Conservation (phyloP, 2,113 vertebrate genomes). For the Sturnira hondurensis region DNA sequence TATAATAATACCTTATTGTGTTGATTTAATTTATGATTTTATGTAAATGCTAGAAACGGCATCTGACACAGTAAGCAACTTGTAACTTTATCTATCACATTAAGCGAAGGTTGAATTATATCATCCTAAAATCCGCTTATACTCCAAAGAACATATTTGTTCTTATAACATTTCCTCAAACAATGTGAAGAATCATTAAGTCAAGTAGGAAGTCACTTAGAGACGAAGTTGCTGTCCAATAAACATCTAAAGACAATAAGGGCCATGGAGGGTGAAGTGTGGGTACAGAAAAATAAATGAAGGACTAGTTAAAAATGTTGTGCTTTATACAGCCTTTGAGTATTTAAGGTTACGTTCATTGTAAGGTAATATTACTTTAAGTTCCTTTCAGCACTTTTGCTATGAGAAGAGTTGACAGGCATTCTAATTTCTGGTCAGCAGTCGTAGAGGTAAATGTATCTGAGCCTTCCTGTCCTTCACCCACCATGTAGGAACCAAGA, state of each 20-base stretch:
- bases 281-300: constrained; percentile 73
- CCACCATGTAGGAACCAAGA: background rate
- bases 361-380: constrained; percentile 74
- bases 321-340: constrained; percentile 77
- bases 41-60: background rate
- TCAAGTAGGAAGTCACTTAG: constrained; percentile 53
- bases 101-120: background rate
- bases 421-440: constrained; percentile 59
- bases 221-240: constrained; percentile 55
- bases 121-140: background rate
- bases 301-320: constrained; percentile 47
- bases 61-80: background rate
- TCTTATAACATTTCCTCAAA: constrained; percentile 68
- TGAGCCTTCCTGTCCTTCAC: background rate
- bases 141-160: background rate
- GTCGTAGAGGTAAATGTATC: constrained; percentile 72
- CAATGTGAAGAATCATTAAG: constrained; percentile 61
- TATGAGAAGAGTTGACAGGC: constrained; percentile 37
- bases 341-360: constrained; percentile 77
- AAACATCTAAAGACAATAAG: constrained; percentile 65
- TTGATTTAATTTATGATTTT: background rate
- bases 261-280: constrained; percentile 61
- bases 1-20: background rate
- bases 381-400: constrained; percentile 58
- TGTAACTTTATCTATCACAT: background rate